Percentiles rank a stretch among this genome's conserved stretches.
phyloP scores from a whole-genome alignment of 1,140 invertebrate species.

The Zaprionus tsacasi region DNA sequence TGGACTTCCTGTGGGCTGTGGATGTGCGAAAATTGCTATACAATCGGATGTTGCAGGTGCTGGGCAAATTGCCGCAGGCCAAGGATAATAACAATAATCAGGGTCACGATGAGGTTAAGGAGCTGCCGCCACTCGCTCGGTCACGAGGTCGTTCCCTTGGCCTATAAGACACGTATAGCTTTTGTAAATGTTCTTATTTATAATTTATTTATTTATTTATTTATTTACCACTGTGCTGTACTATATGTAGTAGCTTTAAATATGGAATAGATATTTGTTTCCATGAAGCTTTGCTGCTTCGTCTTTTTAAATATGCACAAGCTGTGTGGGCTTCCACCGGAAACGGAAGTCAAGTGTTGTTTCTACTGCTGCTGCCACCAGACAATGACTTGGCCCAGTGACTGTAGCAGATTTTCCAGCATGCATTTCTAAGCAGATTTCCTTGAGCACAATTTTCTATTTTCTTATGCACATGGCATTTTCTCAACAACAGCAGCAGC shows the following conservation, averaged over 20 bases:
- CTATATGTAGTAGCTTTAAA: constrained; percentile 51
- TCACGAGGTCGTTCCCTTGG: constrained; percentile 16
- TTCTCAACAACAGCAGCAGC: constrained; percentile 61
- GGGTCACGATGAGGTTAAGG: constrained; percentile 20
- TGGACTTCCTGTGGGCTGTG: constrained; percentile 88
- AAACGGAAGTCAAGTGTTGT: constrained; percentile 74
- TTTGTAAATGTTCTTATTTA: constrained; percentile 29
- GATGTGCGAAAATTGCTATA: constrained; percentile 87
- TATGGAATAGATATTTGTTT: constrained; percentile 62
- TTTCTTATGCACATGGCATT: constrained; percentile 69
- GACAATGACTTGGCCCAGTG: constrained; percentile 50
- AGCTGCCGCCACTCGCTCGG: neutral
- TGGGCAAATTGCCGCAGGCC: constrained; percentile 43
- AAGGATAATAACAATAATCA: neutral
- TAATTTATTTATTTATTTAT: constrained; percentile 76
- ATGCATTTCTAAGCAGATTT: constrained; percentile 78
- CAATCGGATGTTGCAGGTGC: constrained; percentile 85
- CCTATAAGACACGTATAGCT: constrained; percentile 1
- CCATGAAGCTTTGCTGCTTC: too few species aligned
- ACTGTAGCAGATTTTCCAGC: constrained; percentile 35
- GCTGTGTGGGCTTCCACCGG: constrained; percentile 41
- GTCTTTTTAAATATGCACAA: constrained; percentile 57
- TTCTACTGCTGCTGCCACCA: constrained; percentile 17
- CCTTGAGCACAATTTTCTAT: constrained; percentile 70
- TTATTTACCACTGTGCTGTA: constrained; percentile 7